phyloP scores from a whole-genome alignment of 2,797 vertebrate genomes.

The Microctenopoma steveboyesi region DNA sequence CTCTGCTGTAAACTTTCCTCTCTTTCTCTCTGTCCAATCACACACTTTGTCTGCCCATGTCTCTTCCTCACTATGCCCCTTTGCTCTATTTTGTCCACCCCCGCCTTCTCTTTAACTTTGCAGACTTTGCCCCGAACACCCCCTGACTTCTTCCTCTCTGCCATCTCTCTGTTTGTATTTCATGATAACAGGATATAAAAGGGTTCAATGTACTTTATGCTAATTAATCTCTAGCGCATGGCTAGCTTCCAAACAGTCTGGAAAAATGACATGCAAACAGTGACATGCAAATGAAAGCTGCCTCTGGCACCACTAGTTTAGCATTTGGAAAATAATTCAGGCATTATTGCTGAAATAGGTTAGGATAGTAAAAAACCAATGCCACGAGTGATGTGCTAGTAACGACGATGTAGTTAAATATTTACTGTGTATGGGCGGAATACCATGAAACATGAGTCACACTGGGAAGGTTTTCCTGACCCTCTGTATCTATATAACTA shows the following conservation, averaged over 20 bases:
- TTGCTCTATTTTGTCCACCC: constrained; percentile 24
- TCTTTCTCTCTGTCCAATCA: constrained; percentile 27
- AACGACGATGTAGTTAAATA: constrained; percentile 62
- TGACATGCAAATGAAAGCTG: constrained; percentile 41
- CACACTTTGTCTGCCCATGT: neutral
- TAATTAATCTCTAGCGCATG: constrained; percentile 22
- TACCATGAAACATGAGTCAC: constrained; percentile 64
- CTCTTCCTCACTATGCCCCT: neutral
- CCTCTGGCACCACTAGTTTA: constrained; percentile 8
- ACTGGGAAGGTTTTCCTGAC: constrained; percentile 40
- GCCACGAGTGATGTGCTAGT: constrained; percentile 28
- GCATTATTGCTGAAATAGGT: constrained; percentile 22
- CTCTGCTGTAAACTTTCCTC: constrained; percentile 33
- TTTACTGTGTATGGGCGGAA: constrained; percentile 63
- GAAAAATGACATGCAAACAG: constrained; percentile 38
- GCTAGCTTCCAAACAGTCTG: constrained; percentile 4
- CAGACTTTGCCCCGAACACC: constrained; percentile 10
- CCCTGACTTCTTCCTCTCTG: constrained; percentile 11
- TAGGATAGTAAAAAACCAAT: constrained; percentile 43
- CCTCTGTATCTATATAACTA: constrained; percentile 50
- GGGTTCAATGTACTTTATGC: constrained; percentile 55
- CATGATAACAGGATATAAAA: constrained; percentile 51
- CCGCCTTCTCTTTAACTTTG: constrained; percentile 41
- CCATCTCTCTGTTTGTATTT: constrained; percentile 47
- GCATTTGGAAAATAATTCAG: constrained; percentile 16